These are phyloP conservation scores for Neomorphus geoffroyi DNA, from an alignment of 2,797 vertebrate species.

Conservation along the genomic window DNA sequence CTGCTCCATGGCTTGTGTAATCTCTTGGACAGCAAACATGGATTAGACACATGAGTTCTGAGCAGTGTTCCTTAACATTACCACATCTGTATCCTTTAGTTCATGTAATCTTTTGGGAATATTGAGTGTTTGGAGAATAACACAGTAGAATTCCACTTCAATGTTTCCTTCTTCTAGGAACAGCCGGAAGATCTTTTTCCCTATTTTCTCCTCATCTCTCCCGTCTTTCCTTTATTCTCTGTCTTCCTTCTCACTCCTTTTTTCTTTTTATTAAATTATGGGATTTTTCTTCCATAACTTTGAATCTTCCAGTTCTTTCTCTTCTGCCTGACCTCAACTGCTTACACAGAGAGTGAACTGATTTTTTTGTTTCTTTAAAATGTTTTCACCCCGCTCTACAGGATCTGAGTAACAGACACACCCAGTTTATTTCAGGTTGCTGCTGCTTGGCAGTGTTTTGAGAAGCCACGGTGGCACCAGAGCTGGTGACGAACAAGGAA, in stretches of 20 bases:
- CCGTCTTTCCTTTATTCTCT: fast-evolving
- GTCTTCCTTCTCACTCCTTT: neutral
- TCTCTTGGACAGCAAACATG: neutral
- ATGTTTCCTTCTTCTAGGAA: neutral
- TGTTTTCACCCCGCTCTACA: neutral
- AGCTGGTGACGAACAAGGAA: neutral
- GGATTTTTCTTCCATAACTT: neutral
- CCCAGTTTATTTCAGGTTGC: slow-evolving; percentile 46
- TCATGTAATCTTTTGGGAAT: neutral
- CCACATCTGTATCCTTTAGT: neutral
- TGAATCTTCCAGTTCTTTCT: neutral
- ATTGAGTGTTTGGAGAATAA: neutral
- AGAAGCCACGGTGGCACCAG: slow-evolving; percentile 8
- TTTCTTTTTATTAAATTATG: neutral
- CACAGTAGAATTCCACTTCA: neutral
- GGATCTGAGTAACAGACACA: neutral
- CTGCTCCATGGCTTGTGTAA: neutral
- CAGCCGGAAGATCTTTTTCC: neutral
- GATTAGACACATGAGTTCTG: neutral
- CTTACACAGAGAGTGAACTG: neutral
- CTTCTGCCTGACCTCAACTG: neutral
- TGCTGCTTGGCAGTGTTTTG: neutral
- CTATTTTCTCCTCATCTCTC: neutral
- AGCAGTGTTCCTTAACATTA: neutral
- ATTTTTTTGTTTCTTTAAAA: neutral